Evolutionary conservation across 2,113 vertebrate species (phyloP).

Genomic region (Tretioscincus oriximinensis): DNA sequence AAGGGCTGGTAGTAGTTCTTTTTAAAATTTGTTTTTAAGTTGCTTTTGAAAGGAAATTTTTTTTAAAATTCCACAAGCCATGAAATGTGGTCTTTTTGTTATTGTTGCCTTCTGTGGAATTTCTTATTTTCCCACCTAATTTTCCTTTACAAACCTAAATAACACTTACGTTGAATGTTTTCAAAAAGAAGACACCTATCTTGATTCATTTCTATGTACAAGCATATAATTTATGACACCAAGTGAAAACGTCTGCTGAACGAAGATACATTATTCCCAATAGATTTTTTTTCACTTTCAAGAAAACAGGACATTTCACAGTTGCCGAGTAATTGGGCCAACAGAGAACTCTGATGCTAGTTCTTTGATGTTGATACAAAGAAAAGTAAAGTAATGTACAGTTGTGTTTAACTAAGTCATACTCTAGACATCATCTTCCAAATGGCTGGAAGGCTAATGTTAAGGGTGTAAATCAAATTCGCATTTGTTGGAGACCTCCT

Average conservation of each 20-base stretch:
- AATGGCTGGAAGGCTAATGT: not conserved
- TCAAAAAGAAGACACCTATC: conserved; percentile 8
- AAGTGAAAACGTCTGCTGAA: conserved; percentile 34
- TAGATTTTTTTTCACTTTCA: not conserved
- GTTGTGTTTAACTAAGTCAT: conserved; percentile 13
- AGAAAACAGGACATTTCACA: conserved; percentile 32
- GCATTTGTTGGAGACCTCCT: too few relatives aligned
- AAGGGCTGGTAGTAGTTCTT: too few relatives aligned
- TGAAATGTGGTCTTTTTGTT: too few relatives aligned
- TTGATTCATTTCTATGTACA: conserved; percentile 31
- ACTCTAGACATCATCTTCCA: not conserved
- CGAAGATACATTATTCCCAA: conserved; percentile 7
- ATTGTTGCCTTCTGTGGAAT: not conserved
- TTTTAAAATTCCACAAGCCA: too few relatives aligned
- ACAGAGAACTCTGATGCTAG: not conserved
- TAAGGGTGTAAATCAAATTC: not conserved
- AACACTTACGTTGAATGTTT: conserved; percentile 7
- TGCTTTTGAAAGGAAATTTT: too few relatives aligned
- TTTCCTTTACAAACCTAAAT: not conserved
- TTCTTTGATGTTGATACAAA: fast-evolving
- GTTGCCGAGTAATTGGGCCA: not conserved
- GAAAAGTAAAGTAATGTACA: not conserved
- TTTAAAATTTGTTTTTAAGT: too few relatives aligned
- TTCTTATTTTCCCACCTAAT: not conserved
- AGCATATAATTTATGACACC: conserved; percentile 28